Conservation (phyloP, 2,113 vertebrate species). For the Micromys minutus region DNA sequence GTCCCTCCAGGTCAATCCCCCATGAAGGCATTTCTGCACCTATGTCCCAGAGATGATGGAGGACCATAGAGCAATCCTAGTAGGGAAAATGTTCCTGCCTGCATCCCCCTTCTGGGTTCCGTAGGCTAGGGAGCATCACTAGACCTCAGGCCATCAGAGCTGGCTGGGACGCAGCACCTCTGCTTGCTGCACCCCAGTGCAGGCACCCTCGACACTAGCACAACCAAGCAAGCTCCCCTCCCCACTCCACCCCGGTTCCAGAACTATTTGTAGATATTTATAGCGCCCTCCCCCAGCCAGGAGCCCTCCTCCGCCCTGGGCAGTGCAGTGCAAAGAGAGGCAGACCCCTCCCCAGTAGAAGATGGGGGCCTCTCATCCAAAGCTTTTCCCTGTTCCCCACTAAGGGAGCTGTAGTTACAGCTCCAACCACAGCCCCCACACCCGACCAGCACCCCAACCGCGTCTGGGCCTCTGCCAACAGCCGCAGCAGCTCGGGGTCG, state of each 20-base stretch:
- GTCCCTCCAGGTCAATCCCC: not conserved
- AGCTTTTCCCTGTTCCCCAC: constrained; percentile 28
- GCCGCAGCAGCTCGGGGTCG: not conserved
- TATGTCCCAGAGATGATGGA: not conserved
- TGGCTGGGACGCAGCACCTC: not conserved
- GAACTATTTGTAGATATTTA: constrained; percentile 78
- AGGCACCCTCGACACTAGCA: not conserved
- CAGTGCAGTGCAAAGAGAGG: constrained; percentile 52
- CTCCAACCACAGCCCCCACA: constrained; percentile 16
- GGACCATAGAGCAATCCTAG: not conserved
- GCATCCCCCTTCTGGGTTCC: not conserved
- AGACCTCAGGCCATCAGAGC: not conserved
- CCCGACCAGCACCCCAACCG: constrained; percentile 41
- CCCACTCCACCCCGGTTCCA: constrained; percentile 52
- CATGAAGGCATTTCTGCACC: not conserved
- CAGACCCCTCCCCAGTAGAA: not conserved
- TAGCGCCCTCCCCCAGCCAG: constrained; percentile 71
- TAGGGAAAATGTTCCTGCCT: not conserved
- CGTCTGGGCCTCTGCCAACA: constrained; percentile 64
- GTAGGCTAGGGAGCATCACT: not conserved
- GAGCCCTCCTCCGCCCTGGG: constrained; percentile 62
- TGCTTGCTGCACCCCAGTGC: not conserved
- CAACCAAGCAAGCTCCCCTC: constrained; percentile 15
- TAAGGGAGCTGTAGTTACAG: constrained; percentile 2
- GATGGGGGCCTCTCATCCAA: not conserved